These are phyloP conservation scores for Arothron firmamentum DNA, from an alignment of 2,113 vertebrate species.

Conservation along the genomic window DNA sequence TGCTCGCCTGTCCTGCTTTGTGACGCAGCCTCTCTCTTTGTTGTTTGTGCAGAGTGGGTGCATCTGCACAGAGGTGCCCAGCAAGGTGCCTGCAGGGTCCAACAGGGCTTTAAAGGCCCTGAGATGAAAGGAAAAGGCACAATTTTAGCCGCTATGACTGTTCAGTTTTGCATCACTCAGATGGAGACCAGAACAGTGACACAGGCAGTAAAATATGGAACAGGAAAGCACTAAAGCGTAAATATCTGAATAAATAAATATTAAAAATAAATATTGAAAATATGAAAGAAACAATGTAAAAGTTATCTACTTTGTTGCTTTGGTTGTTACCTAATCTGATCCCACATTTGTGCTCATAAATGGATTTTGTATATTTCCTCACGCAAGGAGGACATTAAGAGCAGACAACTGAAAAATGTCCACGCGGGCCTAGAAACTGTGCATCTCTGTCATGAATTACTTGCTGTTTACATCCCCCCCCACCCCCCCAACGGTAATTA, in stretches of 20 bases:
- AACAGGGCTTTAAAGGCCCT: slow-evolving; percentile 32
- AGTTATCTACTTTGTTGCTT: slow-evolving; percentile 1
- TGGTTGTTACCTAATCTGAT: slow-evolving; percentile 5
- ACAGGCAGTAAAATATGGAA: too few relatives aligned
- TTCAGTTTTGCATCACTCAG: too few relatives aligned
- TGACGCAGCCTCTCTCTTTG: slow-evolving; percentile 40
- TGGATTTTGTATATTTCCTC: slow-evolving; percentile 1
- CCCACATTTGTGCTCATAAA: slow-evolving; percentile 3
- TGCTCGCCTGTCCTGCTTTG: slow-evolving; percentile 25
- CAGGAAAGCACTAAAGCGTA: too few relatives aligned
- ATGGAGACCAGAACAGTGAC: too few relatives aligned
- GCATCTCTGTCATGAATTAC: slow-evolving; percentile 23
- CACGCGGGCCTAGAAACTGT: background rate
- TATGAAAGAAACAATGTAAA: too few relatives aligned
- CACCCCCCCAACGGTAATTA: slow-evolving; percentile 40
- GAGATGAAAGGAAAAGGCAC: slow-evolving; percentile 16
- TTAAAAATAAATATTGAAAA: too few relatives aligned
- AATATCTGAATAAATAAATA: too few relatives aligned
- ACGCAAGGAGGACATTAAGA: background rate
- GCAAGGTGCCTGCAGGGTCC: slow-evolving; percentile 26
- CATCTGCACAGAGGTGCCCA: slow-evolving; percentile 48
- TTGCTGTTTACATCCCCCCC: slow-evolving; percentile 27
- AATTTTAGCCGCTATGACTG: too few relatives aligned
- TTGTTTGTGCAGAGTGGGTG: slow-evolving; percentile 42
- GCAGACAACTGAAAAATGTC: background rate